These are phyloP conservation scores for Galleria mellonella DNA, from an alignment of 1,140 invertebrate species.

Conservation along the genomic window DNA sequence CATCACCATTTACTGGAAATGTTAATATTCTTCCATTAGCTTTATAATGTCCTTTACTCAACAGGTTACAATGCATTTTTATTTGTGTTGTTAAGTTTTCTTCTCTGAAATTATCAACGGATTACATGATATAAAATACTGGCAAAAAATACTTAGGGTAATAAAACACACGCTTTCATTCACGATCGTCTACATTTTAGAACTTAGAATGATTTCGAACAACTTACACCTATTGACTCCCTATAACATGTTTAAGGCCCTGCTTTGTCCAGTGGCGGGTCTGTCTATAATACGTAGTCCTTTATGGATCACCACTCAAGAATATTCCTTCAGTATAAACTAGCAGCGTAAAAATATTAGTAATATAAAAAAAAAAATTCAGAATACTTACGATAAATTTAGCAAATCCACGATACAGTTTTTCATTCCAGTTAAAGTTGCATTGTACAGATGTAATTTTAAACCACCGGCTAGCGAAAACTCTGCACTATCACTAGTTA, in stretches of 20 bases:
- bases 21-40: constrained; percentile 38
- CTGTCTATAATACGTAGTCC: too few species aligned
- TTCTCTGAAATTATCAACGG: constrained; percentile 17
- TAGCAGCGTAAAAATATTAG: too few species aligned
- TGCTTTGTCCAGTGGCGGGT: too few species aligned
- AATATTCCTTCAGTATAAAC: too few species aligned
- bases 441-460: constrained; percentile 34
- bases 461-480: constrained; percentile 37
- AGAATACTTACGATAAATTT: constrained; percentile 36
- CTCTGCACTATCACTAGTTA: constrained; percentile 17
- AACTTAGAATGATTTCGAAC: too few species aligned
- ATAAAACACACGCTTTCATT: too few species aligned
- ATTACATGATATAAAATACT: not conserved
- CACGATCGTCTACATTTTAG: too few species aligned
- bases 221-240: too few species aligned
- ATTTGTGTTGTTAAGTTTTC: constrained; percentile 20
- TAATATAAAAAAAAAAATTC: constrained; percentile 2
- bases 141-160: too few species aligned
- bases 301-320: too few species aligned
- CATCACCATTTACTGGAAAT: constrained; percentile 43
- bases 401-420: constrained; percentile 42
- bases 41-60: constrained; percentile 41
- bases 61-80: constrained; percentile 33
- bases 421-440: constrained; percentile 29
- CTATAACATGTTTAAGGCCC: too few species aligned